These are phyloP conservation scores for Rhinolophus sinicus DNA, from an alignment of 2,113 vertebrate genomes.

Conservation along the genomic window DNA sequence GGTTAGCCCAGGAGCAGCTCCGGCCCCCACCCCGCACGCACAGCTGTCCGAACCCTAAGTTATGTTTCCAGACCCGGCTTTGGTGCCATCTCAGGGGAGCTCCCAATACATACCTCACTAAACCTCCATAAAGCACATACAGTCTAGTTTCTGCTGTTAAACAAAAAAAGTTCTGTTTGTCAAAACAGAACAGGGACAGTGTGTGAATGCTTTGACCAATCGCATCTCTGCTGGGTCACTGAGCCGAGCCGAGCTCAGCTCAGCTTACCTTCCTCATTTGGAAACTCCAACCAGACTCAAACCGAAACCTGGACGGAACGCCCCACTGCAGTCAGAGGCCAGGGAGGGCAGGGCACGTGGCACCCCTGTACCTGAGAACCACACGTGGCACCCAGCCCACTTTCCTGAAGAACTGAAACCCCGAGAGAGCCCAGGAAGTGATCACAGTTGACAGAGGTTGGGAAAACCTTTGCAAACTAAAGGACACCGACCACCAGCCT, in stretches of 20 bases:
- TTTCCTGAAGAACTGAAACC: background rate
- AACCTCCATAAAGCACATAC: background rate
- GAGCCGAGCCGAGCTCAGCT: background rate
- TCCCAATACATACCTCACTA: background rate
- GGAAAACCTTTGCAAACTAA: background rate
- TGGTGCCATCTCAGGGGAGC: background rate
- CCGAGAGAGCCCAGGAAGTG: fast-evolving
- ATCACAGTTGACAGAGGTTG: background rate
- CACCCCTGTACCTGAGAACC: background rate
- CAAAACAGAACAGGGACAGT: background rate
- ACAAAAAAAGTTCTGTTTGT: background rate
- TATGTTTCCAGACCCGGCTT: too few relatives aligned
- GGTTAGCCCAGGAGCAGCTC: background rate
- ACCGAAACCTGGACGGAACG: background rate
- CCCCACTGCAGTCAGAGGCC: background rate
- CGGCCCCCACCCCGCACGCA: too few relatives aligned
- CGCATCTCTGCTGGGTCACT: background rate
- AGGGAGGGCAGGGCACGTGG: background rate
- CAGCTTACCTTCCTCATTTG: slow-evolving; percentile 9
- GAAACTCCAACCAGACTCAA: background rate
- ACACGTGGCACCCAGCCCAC: background rate
- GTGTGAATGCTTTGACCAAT: background rate
- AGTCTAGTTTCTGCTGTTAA: background rate
- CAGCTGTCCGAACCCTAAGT: too few relatives aligned
- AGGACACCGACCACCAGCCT: background rate